phyloP scores from a whole-genome alignment of 2,888 invertebrate species.

The Trichopria drosophilae region DNA sequence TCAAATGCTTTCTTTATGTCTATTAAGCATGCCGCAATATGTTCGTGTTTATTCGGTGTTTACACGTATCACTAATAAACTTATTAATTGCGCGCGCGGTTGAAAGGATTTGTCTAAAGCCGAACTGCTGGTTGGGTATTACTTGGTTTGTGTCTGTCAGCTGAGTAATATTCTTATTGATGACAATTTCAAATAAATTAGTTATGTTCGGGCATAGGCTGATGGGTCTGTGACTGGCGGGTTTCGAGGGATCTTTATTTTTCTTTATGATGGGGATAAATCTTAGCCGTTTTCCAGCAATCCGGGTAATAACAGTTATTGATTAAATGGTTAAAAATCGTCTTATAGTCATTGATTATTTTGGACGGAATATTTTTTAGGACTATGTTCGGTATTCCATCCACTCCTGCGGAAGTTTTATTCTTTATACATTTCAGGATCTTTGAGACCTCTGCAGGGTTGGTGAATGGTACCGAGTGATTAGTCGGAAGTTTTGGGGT shows the following conservation, averaged over 20 bases:
- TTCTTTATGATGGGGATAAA: slow-evolving; percentile 28
- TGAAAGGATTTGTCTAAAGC: slow-evolving; percentile 28
- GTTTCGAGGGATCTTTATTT: not conserved
- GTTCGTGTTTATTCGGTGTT: slow-evolving; percentile 6
- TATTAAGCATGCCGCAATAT: slow-evolving; percentile 19
- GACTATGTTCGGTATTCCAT: too few relatives aligned
- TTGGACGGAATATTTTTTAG: too few relatives aligned
- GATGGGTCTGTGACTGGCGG: slow-evolving; percentile 35
- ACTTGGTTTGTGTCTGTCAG: slow-evolving; percentile 15
- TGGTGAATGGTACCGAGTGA: too few relatives aligned
- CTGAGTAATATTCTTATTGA: slow-evolving; percentile 18
- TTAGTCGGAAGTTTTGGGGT: too few relatives aligned
- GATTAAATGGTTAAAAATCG: slow-evolving; percentile 31
- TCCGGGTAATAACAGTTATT: slow-evolving; percentile 43
- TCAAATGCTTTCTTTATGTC: slow-evolving; percentile 32
- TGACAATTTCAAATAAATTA: slow-evolving; percentile 35
- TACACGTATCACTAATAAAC: slow-evolving; percentile 15
- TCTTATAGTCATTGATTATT: too few relatives aligned
- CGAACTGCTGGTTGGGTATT: slow-evolving; percentile 32
- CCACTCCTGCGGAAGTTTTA: too few relatives aligned
- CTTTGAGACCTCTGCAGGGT: too few relatives aligned
- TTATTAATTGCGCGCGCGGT: slow-evolving; percentile 32
- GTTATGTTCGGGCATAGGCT: slow-evolving; percentile 36
- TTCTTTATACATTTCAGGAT: too few relatives aligned
- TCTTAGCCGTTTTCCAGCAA: slow-evolving; percentile 35